These are phyloP conservation scores for Halcyon smyrnensis DNA, from an alignment of 2,797 vertebrate species.

Conservation along the genomic window DNA sequence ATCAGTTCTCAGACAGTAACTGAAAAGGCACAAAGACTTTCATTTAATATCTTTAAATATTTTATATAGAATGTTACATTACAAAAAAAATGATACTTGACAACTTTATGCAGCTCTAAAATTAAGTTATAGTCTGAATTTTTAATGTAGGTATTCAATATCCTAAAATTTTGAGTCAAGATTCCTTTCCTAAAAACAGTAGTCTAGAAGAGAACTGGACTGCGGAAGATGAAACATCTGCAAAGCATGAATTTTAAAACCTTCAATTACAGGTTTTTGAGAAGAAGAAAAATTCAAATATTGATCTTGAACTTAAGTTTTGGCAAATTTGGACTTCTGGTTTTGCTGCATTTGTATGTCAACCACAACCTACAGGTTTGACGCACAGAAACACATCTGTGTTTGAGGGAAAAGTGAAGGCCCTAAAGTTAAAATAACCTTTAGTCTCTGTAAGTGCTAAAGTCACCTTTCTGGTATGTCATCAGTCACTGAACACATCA, in stretches of 20 bases:
- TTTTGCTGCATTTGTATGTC: not conserved
- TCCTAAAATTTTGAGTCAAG: not conserved
- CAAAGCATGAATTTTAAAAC: not conserved
- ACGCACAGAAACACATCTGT: not conserved
- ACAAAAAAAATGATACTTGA: not conserved
- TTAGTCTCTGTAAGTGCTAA: not conserved
- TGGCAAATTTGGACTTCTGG: not conserved
- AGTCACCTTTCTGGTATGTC: not conserved
- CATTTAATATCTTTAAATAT: not conserved
- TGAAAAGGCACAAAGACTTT: not conserved
- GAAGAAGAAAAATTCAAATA: not conserved
- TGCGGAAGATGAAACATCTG: not conserved
- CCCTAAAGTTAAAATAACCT: not conserved
- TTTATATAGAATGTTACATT: not conserved
- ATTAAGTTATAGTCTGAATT: not conserved
- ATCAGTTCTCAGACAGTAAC: not conserved
- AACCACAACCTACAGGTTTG: not conserved
- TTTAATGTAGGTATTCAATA: not conserved
- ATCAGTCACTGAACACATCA: accelerated
- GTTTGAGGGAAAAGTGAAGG: not conserved
- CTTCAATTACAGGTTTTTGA: not conserved
- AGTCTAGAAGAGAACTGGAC: not conserved
- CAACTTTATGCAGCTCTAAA: not conserved
- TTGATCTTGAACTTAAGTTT: not conserved
- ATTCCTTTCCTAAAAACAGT: not conserved